Evolutionary conservation across 1,140 invertebrate genomes (phyloP).

Genomic region (Drosophila yakuba): DNA sequence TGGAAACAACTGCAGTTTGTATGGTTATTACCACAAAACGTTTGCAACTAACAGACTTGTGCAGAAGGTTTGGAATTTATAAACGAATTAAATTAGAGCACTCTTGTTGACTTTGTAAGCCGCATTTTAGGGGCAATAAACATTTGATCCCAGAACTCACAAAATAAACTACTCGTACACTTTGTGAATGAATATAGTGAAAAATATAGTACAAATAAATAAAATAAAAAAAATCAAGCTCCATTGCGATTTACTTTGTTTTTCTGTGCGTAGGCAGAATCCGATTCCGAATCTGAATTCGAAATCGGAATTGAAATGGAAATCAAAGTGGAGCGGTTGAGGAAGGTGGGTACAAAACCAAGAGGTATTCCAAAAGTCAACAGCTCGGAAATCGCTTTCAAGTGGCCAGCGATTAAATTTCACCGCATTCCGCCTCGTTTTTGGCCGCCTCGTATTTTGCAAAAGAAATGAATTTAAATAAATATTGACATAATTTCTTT

Average conservation of each 20-base stretch:
- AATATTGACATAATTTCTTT: slow-evolving; percentile 82
- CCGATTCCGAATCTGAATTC: background rate
- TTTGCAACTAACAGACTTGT: too few relatives aligned
- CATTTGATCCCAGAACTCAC: too few relatives aligned
- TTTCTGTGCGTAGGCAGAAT: slow-evolving; percentile 11
- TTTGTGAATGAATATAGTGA: background rate
- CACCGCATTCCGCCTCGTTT: slow-evolving; percentile 49
- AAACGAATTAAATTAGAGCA: too few relatives aligned
- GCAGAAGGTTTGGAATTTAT: too few relatives aligned
- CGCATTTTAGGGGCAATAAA: background rate
- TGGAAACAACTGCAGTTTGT: too few relatives aligned
- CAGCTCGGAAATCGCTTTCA: slow-evolving; percentile 57
- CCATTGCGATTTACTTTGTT: background rate
- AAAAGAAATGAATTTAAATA: slow-evolving; percentile 81
- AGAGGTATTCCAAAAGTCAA: slow-evolving; percentile 60
- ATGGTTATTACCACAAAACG: too few relatives aligned
- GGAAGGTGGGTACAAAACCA: slow-evolving; percentile 6
- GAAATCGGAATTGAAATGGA: slow-evolving; percentile 3
- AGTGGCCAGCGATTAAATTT: slow-evolving; percentile 71
- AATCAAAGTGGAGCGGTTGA: slow-evolving; percentile 15
- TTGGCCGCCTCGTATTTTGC: slow-evolving; percentile 28
- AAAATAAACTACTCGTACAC: too few relatives aligned
- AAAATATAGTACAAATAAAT: background rate
- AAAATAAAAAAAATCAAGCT: background rate
- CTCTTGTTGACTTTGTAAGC: background rate